phyloP scores from a whole-genome alignment of 2,888 invertebrate genomes.

The Cepaea hortensis region DNA sequence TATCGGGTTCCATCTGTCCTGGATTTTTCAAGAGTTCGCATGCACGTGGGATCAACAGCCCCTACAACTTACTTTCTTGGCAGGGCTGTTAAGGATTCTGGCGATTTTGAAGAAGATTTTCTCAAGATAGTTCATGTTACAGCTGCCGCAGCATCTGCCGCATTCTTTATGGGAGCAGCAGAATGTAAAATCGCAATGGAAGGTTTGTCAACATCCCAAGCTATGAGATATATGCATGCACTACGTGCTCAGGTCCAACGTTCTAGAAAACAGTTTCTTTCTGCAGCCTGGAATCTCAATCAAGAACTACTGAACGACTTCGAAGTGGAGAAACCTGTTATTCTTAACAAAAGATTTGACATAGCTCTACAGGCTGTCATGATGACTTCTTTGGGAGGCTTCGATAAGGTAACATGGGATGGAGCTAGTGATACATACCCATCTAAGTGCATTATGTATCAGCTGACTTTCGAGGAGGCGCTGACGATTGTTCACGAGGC shows the following conservation, averaged over 20 bases:
- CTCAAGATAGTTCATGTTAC: constrained; percentile 61
- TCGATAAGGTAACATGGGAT: constrained; percentile 62
- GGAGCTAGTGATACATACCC: constrained; percentile 63
- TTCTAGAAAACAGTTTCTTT: constrained; percentile 56
- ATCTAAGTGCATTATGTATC: constrained; percentile 65
- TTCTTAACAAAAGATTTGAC: constrained; percentile 54
- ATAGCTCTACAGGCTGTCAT: constrained; percentile 59
- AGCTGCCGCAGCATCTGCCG: constrained; percentile 58
- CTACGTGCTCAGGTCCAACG: constrained; percentile 57
- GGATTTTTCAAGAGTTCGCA: constrained; percentile 59
- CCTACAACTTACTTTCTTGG: constrained; percentile 63
- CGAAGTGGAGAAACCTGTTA: constrained; percentile 43
- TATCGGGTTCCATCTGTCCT: constrained; percentile 62
- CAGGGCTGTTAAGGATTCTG: constrained; percentile 59
- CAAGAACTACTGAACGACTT: constrained; percentile 58
- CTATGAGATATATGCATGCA: constrained; percentile 58
- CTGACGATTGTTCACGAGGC: constrained; percentile 60
- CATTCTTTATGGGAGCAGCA: constrained; percentile 61
- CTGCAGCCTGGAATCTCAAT: constrained; percentile 64
- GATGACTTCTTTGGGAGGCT: constrained; percentile 58
- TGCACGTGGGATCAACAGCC: constrained; percentile 59
- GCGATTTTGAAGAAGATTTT: constrained; percentile 61
- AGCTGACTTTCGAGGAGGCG: constrained; percentile 59
- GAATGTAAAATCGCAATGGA: constrained; percentile 63
- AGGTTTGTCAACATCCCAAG: constrained; percentile 58